These are phyloP conservation scores for Euglossa dilemma DNA, from an alignment of 1,140 invertebrate species.

Conservation along the genomic window DNA sequence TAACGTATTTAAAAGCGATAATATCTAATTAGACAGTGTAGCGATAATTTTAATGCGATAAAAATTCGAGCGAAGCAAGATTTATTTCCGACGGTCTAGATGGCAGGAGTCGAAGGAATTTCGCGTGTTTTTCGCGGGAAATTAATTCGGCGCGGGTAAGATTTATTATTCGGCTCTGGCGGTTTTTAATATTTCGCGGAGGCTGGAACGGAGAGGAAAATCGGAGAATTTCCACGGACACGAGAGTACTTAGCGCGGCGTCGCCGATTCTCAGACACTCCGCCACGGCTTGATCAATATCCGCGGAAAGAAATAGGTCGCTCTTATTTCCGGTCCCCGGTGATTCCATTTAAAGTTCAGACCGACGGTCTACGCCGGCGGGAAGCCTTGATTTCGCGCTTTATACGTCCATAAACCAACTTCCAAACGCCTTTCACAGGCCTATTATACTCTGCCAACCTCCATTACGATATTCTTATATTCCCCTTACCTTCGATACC, in stretches of 20 bases:
- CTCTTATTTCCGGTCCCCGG: conserved; percentile 48
- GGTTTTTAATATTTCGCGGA: no score
- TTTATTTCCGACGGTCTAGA: no score
- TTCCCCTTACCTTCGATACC: background rate
- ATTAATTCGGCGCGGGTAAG: background rate
- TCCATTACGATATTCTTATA: background rate
- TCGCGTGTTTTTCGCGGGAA: no score
- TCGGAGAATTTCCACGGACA: conserved; percentile 28
- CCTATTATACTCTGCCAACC: no score
- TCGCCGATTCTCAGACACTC: conserved; percentile 39
- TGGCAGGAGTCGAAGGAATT: no score
- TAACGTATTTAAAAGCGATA: no score
- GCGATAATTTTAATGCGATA: no score
- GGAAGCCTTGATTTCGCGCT: background rate
- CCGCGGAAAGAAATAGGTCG: conserved; percentile 48
- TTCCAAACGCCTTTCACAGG: background rate
- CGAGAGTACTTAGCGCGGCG: conserved; percentile 28
- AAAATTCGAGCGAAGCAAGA: no score
- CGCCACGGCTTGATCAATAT: conserved; percentile 37
- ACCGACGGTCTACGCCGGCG: background rate
- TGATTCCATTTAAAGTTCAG: conserved; percentile 38
- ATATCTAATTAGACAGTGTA: no score
- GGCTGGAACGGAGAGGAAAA: background rate
- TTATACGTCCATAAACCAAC: background rate
- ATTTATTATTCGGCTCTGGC: background rate